Evolutionary conservation across 1,140 invertebrate species (phyloP).

Genomic region (Bombus superbus): DNA sequence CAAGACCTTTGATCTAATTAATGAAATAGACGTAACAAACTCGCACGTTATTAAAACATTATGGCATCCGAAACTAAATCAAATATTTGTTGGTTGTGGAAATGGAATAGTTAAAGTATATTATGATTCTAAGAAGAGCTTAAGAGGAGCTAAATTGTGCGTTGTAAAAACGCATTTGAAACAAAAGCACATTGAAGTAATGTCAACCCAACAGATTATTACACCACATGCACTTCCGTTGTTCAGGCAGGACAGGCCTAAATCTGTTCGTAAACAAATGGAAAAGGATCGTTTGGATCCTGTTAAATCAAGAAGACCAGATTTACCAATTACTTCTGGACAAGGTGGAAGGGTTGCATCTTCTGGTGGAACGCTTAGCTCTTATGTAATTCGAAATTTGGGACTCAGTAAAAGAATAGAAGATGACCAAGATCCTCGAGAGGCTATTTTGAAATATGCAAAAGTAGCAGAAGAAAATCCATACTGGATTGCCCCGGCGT

Average conservation of each 20-base stretch:
- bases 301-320: constrained; percentile 95
- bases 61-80: constrained; percentile 99
- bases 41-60: constrained; percentile 94
- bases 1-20: constrained; percentile 89
- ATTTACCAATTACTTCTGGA: constrained; percentile 95
- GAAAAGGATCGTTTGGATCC: constrained; percentile 96
- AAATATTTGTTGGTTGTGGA: constrained; percentile 96
- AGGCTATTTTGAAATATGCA: constrained; percentile 98
- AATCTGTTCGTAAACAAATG: constrained; percentile 94
- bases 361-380: constrained; percentile 97
- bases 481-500: constrained; percentile 97
- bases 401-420: constrained; percentile 96
- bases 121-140: constrained; percentile 93
- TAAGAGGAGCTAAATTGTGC: constrained; percentile 96
- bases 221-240: constrained; percentile 98
- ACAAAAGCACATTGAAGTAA: constrained; percentile 92
- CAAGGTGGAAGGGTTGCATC: constrained; percentile 96
- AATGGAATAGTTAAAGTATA: constrained; percentile 95
- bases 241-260: constrained; percentile 95
- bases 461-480: constrained; percentile 99
- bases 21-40: constrained; percentile 89
- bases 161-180: constrained; percentile 91
- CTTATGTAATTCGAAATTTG: constrained; percentile 98
- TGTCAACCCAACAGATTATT: constrained; percentile 96
- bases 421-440: constrained; percentile 97